A percentile compares a stretch with the other conserved stretches of the same genome.
Evolutionary conservation across 1,140 invertebrate species (phyloP).

Genomic region (Forficula auricularia): DNA sequence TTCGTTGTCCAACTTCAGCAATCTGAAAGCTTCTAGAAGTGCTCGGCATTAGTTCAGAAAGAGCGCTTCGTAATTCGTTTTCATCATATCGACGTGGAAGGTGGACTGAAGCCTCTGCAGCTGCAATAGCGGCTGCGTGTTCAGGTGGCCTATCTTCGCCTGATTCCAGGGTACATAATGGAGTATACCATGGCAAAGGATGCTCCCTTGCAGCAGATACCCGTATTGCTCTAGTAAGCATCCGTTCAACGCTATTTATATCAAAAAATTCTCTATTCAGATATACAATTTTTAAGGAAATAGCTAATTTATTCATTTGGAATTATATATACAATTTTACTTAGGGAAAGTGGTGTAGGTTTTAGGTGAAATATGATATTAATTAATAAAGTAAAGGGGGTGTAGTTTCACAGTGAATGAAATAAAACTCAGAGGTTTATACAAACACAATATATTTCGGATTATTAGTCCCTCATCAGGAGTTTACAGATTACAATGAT

Average conservation of each 20-base stretch:
- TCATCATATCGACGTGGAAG: neutral
- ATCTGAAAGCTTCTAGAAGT: neutral
- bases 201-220: constrained; percentile 39
- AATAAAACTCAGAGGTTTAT: no score
- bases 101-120: constrained; percentile 7
- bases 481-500: no score
- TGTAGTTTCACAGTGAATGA: no score
- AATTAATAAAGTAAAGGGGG: no score
- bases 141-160: neutral
- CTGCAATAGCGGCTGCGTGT: neutral
- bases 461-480: no score
- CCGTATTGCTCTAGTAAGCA: constrained; percentile 35
- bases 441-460: no score
- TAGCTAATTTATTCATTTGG: no score
- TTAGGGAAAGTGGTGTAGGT: no score
- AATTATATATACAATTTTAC: no score
- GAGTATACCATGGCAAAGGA: constrained; percentile 56
- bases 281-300: neutral
- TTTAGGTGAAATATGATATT: no score
- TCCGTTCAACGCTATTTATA: constrained; percentile 5
- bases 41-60: neutral
- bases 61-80: neutral
- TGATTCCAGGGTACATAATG: constrained; percentile 33
- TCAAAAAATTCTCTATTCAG: constrained; percentile 11
- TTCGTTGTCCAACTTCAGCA: constrained; percentile 56